Evolutionary conservation across 2,113 vertebrate genomes (phyloP), one percentile per base, ranked within the genome.

Genomic region (Hemichromis elongatus): DNA sequence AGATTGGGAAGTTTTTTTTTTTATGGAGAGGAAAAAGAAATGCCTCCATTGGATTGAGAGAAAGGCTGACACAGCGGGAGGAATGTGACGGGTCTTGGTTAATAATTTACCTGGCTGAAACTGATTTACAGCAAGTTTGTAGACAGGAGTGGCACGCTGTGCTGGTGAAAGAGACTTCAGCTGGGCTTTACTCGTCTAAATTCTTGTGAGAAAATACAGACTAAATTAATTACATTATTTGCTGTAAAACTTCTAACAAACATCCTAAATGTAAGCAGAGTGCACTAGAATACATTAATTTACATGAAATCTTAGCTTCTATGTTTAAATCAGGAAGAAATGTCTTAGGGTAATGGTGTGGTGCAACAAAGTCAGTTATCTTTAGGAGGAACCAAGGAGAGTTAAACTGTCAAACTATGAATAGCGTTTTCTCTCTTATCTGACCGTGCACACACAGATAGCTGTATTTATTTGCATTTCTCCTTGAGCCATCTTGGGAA

Each of bases 381-480:
- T 89, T 84, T 59, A 33, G 55, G 24, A 18, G 35, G 53, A 55
- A 54, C 30, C 59, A 24, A 26, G 14, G 24, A 80, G 73, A 84
- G 68, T 45, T 77, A 28, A 90, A 70, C 84, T 89, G 84, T 90
- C 55, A 84, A 12, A 66, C 78, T 81, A 79, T 89, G 83, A 91
- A 90, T 86, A 91, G 35, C 70, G 82, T 61, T 68, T n/a, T 70
- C 63, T 19, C 42, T 85, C 86, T 93, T 90, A 92, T 95, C 94
- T 87, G 82, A 85, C 77, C 70, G 18, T 7, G 86, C 86, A 90
- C 86, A 90, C 80, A 81, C 79, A 83, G 89, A 90, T 81, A 89
- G 55, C 79, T 89, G 57, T 83, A 57, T 91, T 91, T 90, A 85
- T 92, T 92, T 84, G 86, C 91, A 89, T 94, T 90, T 93, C 89